Conservation (phyloP, 2,888 invertebrate genomes). For the Caenorhabditis panamensis region DNA sequence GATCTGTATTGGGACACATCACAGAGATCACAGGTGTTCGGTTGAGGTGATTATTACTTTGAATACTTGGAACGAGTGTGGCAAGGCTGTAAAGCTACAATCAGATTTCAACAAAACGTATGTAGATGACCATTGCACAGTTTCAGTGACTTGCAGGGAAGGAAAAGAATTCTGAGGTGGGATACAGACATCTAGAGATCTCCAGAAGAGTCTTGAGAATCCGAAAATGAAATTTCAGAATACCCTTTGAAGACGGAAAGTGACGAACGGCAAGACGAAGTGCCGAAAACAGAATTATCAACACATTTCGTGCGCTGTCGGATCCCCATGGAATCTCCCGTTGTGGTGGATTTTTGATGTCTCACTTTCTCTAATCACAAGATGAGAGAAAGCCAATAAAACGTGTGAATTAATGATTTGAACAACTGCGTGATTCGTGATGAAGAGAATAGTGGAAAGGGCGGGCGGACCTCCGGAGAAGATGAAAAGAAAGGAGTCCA, state of each 20-base stretch:
- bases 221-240: slow-evolving; percentile 3
- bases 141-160: no score
- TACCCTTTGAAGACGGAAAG: slow-evolving; percentile 11
- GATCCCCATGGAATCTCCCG: not conserved
- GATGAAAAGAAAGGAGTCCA: not conserved
- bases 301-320: not conserved
- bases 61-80: no score
- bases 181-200: not conserved
- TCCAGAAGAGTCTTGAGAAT: not conserved
- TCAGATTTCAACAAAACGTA: no score
- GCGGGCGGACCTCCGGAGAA: not conserved
- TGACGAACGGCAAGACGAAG: not conserved
- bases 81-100: no score
- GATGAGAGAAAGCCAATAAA: not conserved
- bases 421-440: slow-evolving; percentile 3
- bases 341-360: not conserved
- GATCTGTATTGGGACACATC: no score
- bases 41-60: no score
- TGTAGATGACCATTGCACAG: no score
- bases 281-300: slow-evolving; percentile 1
- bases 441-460: not conserved
- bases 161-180: no score
- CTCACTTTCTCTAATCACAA: not conserved
- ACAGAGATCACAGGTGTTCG: no score
- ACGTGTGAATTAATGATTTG: not conserved